Percentiles rank a stretch among this genome's conserved stretches.
Evolutionary conservation across 2,888 invertebrate genomes (phyloP).

Genomic region (Tenthredo livida): DNA sequence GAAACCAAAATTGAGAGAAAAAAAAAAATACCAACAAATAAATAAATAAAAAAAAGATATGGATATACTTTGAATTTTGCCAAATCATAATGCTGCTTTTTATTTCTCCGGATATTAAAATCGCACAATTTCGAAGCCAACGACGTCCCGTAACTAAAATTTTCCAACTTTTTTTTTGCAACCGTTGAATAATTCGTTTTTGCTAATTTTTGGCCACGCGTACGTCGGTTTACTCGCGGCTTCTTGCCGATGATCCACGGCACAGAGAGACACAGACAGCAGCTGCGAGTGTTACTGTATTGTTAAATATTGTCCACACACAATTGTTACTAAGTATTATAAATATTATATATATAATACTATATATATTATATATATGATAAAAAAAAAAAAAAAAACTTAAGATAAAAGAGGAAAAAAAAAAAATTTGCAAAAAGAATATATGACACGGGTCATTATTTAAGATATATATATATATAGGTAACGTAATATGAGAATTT

Average conservation of each 20-base stretch:
- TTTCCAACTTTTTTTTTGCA: not conserved
- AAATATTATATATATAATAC: conserved; percentile 28
- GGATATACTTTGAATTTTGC: not conserved
- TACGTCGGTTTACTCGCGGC: not conserved
- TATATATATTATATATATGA: not conserved
- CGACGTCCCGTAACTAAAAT: not conserved
- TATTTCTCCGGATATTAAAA: not conserved
- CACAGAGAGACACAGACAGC: conserved; percentile 4
- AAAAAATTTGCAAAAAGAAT: not conserved
- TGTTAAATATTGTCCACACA: conserved; percentile 71
- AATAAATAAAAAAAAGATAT: not conserved
- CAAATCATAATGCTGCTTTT: not conserved
- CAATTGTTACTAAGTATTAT: conserved; percentile 69
- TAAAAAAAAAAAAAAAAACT: not conserved
- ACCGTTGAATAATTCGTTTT: not conserved
- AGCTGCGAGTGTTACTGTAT: conserved; percentile 62
- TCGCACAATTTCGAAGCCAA: not conserved
- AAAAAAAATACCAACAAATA: conserved; percentile 28
- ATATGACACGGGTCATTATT: conserved; percentile 27
- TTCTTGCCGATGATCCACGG: not conserved
- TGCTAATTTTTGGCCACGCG: not conserved
- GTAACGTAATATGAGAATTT: not conserved
- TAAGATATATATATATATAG: conserved; percentile 3
- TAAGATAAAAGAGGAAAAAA: not conserved
- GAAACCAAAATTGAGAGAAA: not conserved